phyloP scores from a whole-genome alignment of 2,888 invertebrate species.

The Teleiodes luculella region DNA sequence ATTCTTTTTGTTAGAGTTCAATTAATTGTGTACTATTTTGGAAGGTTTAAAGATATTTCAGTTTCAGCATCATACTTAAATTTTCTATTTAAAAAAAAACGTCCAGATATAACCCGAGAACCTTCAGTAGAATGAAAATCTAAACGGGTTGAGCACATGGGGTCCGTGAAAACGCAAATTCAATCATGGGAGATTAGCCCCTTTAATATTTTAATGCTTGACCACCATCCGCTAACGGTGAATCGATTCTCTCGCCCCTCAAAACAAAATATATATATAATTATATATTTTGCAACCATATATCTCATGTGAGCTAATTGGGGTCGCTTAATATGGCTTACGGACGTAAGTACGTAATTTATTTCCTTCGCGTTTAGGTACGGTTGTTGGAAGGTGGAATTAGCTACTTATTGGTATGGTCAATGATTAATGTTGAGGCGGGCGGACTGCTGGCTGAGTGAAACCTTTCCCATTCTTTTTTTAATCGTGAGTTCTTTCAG shows the following conservation, averaged over 20 bases:
- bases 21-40: too few species aligned
- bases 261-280: slow-evolving; percentile 51
- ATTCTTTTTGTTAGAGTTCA: too few species aligned
- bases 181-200: slow-evolving; percentile 74
- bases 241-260: slow-evolving; percentile 64
- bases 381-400: slow-evolving; percentile 40
- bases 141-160: slow-evolving; percentile 50
- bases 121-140: slow-evolving; percentile 37
- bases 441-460: too few species aligned
- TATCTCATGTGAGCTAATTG: slow-evolving; percentile 75
- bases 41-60: too few species aligned
- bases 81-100: background rate
- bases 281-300: slow-evolving; percentile 50
- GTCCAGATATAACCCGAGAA: slow-evolving; percentile 23
- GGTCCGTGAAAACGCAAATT: slow-evolving; percentile 67
- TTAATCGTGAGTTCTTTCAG: too few species aligned
- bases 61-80: background rate
- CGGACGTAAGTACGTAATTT: slow-evolving; percentile 76
- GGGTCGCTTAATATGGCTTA: slow-evolving; percentile 78
- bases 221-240: slow-evolving; percentile 68
- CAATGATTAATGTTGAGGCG: background rate
- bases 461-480: too few species aligned
- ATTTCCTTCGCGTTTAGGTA: slow-evolving; percentile 60
- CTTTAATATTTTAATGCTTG: slow-evolving; percentile 77
- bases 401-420: slow-evolving; percentile 16